Percentiles rank a stretch among this genome's conserved stretches.
phyloP scores from a whole-genome alignment of 2,113 vertebrate genomes.

The Isichthys henryi region DNA sequence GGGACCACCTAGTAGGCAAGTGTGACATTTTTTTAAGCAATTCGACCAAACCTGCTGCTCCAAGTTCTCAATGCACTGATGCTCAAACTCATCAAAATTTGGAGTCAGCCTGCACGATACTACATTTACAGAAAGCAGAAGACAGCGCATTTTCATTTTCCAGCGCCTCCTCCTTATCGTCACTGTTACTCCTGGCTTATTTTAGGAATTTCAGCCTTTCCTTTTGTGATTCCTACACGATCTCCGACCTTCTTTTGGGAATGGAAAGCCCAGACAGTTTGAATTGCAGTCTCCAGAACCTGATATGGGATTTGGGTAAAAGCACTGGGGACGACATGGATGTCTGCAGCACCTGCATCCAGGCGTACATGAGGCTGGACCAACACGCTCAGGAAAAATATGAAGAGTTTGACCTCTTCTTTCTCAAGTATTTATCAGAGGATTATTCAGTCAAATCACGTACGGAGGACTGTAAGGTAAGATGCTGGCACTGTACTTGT shows the following conservation, averaged over 20 bases:
- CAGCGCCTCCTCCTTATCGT: conserved; percentile 56
- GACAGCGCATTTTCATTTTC: conserved; percentile 45
- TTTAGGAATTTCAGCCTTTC: conserved; percentile 75
- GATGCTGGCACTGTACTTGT: conserved; percentile 15
- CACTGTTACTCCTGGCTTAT: conserved; percentile 68
- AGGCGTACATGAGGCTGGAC: conserved; percentile 74
- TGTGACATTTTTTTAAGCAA: conserved; percentile 55
- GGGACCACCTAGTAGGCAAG: conserved; percentile 29
- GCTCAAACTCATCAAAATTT: conserved; percentile 45
- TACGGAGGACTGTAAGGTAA: conserved; percentile 72
- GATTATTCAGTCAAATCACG: conserved; percentile 77
- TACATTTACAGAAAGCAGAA: conserved; percentile 56
- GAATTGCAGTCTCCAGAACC: conserved; percentile 71
- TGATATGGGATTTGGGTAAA: conserved; percentile 65
- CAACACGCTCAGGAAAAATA: conserved; percentile 88
- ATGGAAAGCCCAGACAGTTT: conserved; percentile 72
- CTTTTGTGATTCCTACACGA: conserved; percentile 73
- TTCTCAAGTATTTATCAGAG: conserved; percentile 74
- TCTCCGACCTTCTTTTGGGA: conserved; percentile 73
- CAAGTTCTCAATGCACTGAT: conserved; percentile 47
- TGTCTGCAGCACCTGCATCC: conserved; percentile 69
- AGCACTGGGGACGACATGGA: conserved; percentile 60
- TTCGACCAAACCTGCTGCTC: conserved; percentile 52
- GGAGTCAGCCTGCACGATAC: conserved; percentile 60
- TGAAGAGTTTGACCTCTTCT: conserved; percentile 75